Base-by-base conservation (phyloP, 2,113 vertebrate genomes). In the Danio rerio region DNA sequence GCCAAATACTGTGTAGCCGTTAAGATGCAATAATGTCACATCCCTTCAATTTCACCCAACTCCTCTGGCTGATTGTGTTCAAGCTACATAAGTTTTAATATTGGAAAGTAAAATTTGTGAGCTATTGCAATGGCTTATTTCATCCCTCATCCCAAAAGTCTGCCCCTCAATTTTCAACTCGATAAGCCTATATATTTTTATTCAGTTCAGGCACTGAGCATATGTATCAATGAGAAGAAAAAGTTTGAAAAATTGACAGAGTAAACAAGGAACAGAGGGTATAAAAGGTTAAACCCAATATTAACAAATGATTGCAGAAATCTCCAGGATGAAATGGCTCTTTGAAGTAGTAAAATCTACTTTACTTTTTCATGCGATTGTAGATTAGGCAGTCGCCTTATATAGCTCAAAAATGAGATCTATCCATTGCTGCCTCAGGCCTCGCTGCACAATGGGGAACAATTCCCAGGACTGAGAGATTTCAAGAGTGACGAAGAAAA, bases 281-380 rank as follows among this genome's bases (percentile, higher is more conserved):
- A 47, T 53, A 31, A 76, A 83, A 77, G 78, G 52, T 82, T 82
- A 78, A 69, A 66, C 77, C 31, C 42, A 78, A 80, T 69, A 80
- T 86, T 73, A 81, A 50, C 69, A 42, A 80, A 43, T 74, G 13
- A 71, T 63, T 71, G 59, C 11, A 43, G 47, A 81, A 77, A 80
- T 79, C 56, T 61, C 63, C 63, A 31, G 62, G 53, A 52, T 63
- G 52, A 77, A 84, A 80, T 18, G 63, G 53, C 66, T 50, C 78
- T 81, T 83, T 85, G 65, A 74, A 81, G 83, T 85, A 78, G 11
- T 61, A 78, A 86, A 87, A 83, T 87, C 81, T 84, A 78, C 83
- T 81, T 71, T 69, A 69, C 70, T 40, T 81, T 53, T 83, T 58
- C 71, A 58, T 73, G n/a, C 80, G 78, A 66, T 58, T 43, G 72